Conservation (phyloP, 2,113 vertebrate species). For the Podocnemis expansa region DNA sequence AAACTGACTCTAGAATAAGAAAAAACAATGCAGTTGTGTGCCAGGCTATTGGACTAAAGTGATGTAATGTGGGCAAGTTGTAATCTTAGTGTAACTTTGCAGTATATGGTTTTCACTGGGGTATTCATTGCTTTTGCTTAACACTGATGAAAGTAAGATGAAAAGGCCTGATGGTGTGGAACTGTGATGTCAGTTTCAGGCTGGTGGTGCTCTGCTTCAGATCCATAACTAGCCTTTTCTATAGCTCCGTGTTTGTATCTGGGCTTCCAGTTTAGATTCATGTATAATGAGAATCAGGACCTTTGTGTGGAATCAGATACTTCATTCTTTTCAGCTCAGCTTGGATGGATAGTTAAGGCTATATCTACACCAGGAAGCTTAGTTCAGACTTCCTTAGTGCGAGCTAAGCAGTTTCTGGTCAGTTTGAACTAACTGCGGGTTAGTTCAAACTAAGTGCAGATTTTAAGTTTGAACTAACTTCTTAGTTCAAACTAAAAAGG, state of each 20-base stretch:
- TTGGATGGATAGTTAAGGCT: not conserved
- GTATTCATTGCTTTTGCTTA: not conserved
- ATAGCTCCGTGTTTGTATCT: not conserved
- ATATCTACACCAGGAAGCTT: no score
- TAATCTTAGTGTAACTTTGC: accelerated
- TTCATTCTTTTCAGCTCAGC: not conserved
- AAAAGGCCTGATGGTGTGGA: not conserved
- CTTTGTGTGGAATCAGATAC: not conserved
- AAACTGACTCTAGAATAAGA: not conserved
- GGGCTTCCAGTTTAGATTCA: not conserved
- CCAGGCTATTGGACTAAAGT: not conserved
- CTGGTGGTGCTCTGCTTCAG: not conserved
- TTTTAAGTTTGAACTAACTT: no score
- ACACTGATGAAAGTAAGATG: not conserved
- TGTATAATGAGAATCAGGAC: not conserved
- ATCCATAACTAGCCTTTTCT: not conserved
- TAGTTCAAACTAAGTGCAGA: no score
- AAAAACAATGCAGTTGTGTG: not conserved
- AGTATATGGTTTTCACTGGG: not conserved
- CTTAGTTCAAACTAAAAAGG: no score
- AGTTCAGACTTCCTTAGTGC: no score
- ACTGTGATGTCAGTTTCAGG: not conserved
- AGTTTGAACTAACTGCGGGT: no score
- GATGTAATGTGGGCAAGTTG: not conserved
- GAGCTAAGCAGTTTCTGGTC: no score